A percentile compares a stretch with the other conserved stretches of the same genome.
Evolutionary conservation across 2,888 invertebrate genomes (phyloP).

Genomic region (Cerastis leucographa): DNA sequence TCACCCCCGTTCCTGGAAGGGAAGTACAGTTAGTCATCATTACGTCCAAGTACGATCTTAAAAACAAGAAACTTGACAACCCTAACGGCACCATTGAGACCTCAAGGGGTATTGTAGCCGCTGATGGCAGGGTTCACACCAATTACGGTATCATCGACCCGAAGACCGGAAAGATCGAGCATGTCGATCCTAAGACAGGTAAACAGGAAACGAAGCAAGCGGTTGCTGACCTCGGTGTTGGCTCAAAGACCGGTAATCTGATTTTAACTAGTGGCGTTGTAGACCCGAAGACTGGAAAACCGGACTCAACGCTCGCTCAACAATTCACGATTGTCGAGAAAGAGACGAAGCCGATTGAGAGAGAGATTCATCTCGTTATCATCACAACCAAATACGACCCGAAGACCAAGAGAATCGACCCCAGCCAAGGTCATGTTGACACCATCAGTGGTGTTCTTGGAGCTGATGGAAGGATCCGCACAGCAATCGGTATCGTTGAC

Average conservation of each 20-base stretch:
- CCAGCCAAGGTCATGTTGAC: slow-evolving; percentile 84
- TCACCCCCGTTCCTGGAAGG: slow-evolving; percentile 81
- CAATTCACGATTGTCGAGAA: slow-evolving; percentile 89
- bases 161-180: slow-evolving; percentile 90
- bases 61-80: slow-evolving; percentile 90
- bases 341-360: slow-evolving; percentile 83
- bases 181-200: slow-evolving; percentile 90
- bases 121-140: slow-evolving; percentile 89
- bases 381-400: slow-evolving; percentile 92
- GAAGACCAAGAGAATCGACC: slow-evolving; percentile 87
- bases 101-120: slow-evolving; percentile 85
- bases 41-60: slow-evolving; percentile 91
- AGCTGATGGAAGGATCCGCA: slow-evolving; percentile 88
- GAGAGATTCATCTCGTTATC: slow-evolving; percentile 91
- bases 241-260: slow-evolving; percentile 87
- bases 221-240: slow-evolving; percentile 83
- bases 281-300: slow-evolving; percentile 91
- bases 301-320: slow-evolving; percentile 89
- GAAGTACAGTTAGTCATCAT: slow-evolving; percentile 86
- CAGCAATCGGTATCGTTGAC: slow-evolving; percentile 92
- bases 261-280: slow-evolving; percentile 89
- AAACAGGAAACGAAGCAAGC: slow-evolving; percentile 91
- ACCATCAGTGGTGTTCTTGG: slow-evolving; percentile 91
- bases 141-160: slow-evolving; percentile 90
- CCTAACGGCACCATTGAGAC: slow-evolving; percentile 90